A percentile compares a stretch with the other conserved stretches of the same genome.
These are phyloP conservation scores for Regulus satrapa DNA, from an alignment of 2,113 vertebrate genomes.

Conservation along the genomic window DNA sequence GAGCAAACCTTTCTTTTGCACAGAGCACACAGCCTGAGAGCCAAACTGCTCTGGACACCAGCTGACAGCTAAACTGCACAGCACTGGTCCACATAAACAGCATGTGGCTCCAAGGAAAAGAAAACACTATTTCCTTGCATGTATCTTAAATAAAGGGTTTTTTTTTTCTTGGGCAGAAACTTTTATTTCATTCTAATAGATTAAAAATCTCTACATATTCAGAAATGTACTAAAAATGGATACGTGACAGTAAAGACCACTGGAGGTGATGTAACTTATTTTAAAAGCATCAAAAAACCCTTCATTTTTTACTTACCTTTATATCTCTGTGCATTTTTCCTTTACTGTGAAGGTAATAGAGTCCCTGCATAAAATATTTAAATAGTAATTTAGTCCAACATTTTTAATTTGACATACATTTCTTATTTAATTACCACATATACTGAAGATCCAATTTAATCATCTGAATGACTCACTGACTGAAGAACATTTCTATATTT, in stretches of 20 bases:
- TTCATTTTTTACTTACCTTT: slow-evolving; percentile 73
- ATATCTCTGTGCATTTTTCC: slow-evolving; percentile 92
- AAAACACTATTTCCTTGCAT: background rate
- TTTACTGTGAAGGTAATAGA: slow-evolving; percentile 88
- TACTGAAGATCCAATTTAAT: background rate
- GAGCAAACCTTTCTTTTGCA: background rate
- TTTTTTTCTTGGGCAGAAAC: background rate
- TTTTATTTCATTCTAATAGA: background rate
- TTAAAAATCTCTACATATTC: background rate
- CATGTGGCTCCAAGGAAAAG: background rate
- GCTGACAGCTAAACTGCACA: background rate
- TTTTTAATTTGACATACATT: background rate
- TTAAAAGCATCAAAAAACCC: background rate
- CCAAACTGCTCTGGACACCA: background rate
- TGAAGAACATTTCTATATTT: background rate
- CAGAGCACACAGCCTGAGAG: background rate
- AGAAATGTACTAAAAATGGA: background rate
- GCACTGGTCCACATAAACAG: background rate
- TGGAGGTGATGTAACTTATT: background rate
- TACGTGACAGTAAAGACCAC: background rate
- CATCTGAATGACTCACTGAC: background rate
- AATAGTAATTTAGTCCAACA: background rate
- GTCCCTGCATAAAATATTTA: slow-evolving; percentile 72
- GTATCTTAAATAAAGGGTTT: background rate
- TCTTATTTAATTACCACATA: background rate